Evolutionary conservation across 2,888 invertebrate genomes (phyloP).

Genomic region (Cheilosia impressa): DNA sequence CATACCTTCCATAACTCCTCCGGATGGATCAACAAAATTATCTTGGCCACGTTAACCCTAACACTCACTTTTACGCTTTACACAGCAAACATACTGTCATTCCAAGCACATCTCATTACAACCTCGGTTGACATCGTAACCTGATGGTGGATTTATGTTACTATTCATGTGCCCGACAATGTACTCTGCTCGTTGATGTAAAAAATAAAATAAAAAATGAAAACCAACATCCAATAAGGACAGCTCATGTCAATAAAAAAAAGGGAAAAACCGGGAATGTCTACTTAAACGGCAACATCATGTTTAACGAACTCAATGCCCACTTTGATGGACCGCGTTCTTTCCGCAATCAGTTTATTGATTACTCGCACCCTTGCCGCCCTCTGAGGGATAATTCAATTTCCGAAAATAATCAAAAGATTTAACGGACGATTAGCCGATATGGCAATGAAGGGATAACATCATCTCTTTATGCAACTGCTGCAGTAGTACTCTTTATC

Average conservation of each 20-base stretch:
- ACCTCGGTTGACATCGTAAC: slow-evolving; percentile 45
- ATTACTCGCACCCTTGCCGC: background rate
- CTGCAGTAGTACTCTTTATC: slow-evolving; percentile 51
- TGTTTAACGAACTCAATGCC: slow-evolving; percentile 46
- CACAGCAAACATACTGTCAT: slow-evolving; percentile 1
- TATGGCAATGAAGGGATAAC: slow-evolving; percentile 34
- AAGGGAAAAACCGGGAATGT: slow-evolving; percentile 13
- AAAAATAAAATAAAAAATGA: slow-evolving; percentile 6
- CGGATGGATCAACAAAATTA: background rate
- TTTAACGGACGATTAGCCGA: slow-evolving; percentile 71
- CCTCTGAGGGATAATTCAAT: slow-evolving; percentile 34
- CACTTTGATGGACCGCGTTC: slow-evolving; percentile 47
- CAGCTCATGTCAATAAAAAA: slow-evolving; percentile 2
- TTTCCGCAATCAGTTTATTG: slow-evolving; percentile 58
- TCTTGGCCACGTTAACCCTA: slow-evolving; percentile 21
- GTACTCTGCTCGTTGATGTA: slow-evolving; percentile 25
- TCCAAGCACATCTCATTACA: slow-evolving; percentile 34
- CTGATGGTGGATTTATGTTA: slow-evolving; percentile 27
- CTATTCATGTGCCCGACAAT: slow-evolving; percentile 48
- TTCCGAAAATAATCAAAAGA: slow-evolving; percentile 67
- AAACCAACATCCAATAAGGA: background rate
- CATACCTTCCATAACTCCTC: too few relatives aligned
- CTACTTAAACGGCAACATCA: slow-evolving; percentile 54
- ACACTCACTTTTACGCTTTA: slow-evolving; percentile 11
- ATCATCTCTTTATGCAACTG: slow-evolving; percentile 56